These are phyloP conservation scores for Podotricha telesiphe DNA, from an alignment of 2,888 invertebrate species.

Conservation along the genomic window DNA sequence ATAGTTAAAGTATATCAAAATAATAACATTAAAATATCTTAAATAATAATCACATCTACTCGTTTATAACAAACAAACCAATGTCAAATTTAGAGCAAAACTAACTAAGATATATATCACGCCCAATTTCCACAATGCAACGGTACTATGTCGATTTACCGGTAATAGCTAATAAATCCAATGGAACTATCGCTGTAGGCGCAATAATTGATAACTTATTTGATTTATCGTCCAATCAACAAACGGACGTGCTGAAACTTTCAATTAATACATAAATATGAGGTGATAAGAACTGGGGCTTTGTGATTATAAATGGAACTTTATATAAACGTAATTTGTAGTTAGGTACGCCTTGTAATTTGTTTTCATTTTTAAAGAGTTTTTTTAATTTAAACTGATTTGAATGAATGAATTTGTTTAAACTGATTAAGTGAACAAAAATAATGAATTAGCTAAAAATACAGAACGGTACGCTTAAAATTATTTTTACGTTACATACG, in stretches of 20 bases:
- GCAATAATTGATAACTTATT: slow-evolving; percentile 47
- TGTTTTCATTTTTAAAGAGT: too few relatives aligned
- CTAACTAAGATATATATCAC: slow-evolving; percentile 33
- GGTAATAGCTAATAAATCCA: slow-evolving; percentile 41
- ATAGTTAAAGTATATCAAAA: too few relatives aligned
- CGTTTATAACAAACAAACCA: background rate
- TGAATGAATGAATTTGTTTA: too few relatives aligned
- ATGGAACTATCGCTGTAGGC: slow-evolving; percentile 36
- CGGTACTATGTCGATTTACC: slow-evolving; percentile 25
- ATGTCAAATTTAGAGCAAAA: slow-evolving; percentile 23
- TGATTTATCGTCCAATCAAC: slow-evolving; percentile 33
- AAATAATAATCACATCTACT: background rate
- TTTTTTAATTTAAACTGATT: too few relatives aligned
- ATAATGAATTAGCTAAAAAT: too few relatives aligned
- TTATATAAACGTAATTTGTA: too few relatives aligned
- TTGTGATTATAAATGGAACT: too few relatives aligned
- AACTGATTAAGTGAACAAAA: too few relatives aligned
- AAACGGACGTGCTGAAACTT: slow-evolving; percentile 22
- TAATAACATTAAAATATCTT: background rate
- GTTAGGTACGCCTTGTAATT: too few relatives aligned
- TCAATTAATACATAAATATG: slow-evolving; percentile 31
- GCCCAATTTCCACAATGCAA: slow-evolving; percentile 30
- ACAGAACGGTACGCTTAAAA: too few relatives aligned
- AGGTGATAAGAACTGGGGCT: background rate
- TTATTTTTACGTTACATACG: too few relatives aligned